phyloP scores from a whole-genome alignment of 2,797 vertebrate genomes.

The Myripristis jacobus region DNA sequence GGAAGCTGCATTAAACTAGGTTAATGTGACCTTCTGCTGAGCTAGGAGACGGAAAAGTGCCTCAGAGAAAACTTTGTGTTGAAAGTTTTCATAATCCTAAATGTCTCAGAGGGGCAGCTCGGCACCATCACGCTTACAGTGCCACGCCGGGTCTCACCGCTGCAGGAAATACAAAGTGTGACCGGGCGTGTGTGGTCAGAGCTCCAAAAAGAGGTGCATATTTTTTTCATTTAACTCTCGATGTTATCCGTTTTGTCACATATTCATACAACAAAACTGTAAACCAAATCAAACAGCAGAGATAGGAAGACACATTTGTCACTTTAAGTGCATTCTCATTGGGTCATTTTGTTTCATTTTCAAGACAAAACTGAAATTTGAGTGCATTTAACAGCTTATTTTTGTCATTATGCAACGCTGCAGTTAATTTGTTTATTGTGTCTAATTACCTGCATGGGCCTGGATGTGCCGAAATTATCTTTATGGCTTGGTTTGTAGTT shows the following conservation, averaged over 20 bases:
- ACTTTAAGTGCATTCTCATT: neutral
- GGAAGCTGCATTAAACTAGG: slow-evolving; percentile 67
- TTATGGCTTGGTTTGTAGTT: too few relatives aligned
- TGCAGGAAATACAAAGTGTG: too few relatives aligned
- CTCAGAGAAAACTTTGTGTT: slow-evolving; percentile 40
- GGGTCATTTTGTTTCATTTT: neutral
- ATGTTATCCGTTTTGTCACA: too few relatives aligned
- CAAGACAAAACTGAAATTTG: neutral
- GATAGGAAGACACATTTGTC: neutral
- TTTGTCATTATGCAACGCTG: neutral
- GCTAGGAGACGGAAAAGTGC: slow-evolving; percentile 7
- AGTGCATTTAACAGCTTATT: neutral
- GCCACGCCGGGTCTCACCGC: neutral
- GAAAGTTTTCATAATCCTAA: slow-evolving; percentile 41
- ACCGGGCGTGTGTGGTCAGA: too few relatives aligned
- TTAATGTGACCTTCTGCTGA: slow-evolving; percentile 73
- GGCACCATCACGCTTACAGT: neutral
- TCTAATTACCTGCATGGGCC: neutral
- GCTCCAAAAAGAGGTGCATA: too few relatives aligned
- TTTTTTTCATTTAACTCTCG: too few relatives aligned
- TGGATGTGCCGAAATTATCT: too few relatives aligned
- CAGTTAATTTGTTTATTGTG: neutral
- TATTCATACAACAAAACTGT: too few relatives aligned
- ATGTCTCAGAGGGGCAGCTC: slow-evolving; percentile 5
- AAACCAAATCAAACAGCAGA: too few relatives aligned